A percentile compares a stretch with the other conserved stretches of the same genome.
Evolutionary conservation across 2,113 vertebrate genomes (phyloP).

Genomic region (Lota lota): DNA sequence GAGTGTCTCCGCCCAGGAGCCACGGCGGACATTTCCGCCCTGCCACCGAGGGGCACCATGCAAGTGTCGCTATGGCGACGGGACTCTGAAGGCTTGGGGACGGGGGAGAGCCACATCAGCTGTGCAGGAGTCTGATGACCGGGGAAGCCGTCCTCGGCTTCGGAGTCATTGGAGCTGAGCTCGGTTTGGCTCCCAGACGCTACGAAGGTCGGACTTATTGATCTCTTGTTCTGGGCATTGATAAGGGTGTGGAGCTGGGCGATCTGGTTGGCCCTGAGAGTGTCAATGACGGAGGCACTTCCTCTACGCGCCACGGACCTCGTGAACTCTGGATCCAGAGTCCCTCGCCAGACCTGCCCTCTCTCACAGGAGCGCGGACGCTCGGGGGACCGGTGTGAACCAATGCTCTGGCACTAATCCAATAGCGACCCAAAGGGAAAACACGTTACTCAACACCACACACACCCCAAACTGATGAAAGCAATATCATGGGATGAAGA

Average conservation of each 20-base stretch:
- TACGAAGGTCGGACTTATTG: constrained; percentile 34
- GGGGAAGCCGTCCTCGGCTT: constrained; percentile 22
- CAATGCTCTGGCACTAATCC: constrained; percentile 39
- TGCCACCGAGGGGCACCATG: constrained; percentile 11
- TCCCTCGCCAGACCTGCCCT: constrained; percentile 35
- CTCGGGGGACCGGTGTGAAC: constrained; percentile 42
- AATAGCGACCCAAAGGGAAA: constrained; percentile 58
- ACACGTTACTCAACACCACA: constrained; percentile 50
- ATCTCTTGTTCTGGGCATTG: constrained; percentile 29
- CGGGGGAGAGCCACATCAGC: constrained; percentile 21
- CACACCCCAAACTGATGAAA: constrained; percentile 5
- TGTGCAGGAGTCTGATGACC: constrained; percentile 15
- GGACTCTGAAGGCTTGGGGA: constrained; percentile 27
- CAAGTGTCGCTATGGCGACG: constrained; percentile 59
- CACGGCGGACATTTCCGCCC: constrained; percentile 4
- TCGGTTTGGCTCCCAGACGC: constrained; percentile 31
- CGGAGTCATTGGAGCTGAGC: constrained; percentile 19
- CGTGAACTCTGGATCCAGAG: constrained; percentile 39
- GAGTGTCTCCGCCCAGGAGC: constrained; percentile 46
- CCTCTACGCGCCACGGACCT: constrained; percentile 54
- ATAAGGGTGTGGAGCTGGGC: constrained; percentile 40
- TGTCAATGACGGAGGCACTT: constrained; percentile 69
- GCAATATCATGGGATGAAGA: constrained; percentile 13
- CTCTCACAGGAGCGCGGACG: constrained; percentile 50
- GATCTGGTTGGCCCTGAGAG: constrained; percentile 39